These are phyloP conservation scores for Mesitornis unicolor DNA, from an alignment of 2,113 vertebrate species.

Conservation along the genomic window DNA sequence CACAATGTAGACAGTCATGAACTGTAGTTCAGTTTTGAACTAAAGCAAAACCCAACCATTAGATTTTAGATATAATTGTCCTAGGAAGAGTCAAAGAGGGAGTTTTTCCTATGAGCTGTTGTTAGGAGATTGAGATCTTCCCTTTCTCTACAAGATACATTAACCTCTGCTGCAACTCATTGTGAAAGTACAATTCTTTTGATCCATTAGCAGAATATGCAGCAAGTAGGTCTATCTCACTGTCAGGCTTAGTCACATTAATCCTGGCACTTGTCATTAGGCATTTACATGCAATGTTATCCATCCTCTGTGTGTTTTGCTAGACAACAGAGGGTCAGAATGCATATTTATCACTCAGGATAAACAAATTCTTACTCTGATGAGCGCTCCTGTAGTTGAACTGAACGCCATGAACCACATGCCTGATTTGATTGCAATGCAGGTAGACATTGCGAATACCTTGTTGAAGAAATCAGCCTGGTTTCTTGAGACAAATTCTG, in stretches of 20 bases:
- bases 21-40: background rate
- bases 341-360: constrained; percentile 75
- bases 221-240: constrained; percentile 74
- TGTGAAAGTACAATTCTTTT: constrained; percentile 73
- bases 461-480: background rate
- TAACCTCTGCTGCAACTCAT: constrained; percentile 63
- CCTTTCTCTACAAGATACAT: constrained; percentile 71
- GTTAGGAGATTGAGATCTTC: constrained; percentile 70
- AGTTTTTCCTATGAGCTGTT: background rate
- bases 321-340: constrained; percentile 67
- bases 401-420: background rate
- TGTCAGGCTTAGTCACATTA: constrained; percentile 68
- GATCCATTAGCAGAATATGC: constrained; percentile 80
- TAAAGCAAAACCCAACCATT: background rate
- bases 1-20: background rate
- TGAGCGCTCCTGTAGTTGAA: constrained; percentile 39
- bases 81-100: background rate
- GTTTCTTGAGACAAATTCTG: constrained; percentile 23
- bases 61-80: constrained; percentile 20
- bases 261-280: constrained; percentile 74
- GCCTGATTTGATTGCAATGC: constrained; percentile 30
- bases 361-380: constrained; percentile 73
- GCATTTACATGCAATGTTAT: constrained; percentile 78
- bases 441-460: background rate
- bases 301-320: constrained; percentile 72